These are phyloP conservation scores for Copidosoma floridanum DNA, from an alignment of 1,140 invertebrate genomes.

Conservation along the genomic window DNA sequence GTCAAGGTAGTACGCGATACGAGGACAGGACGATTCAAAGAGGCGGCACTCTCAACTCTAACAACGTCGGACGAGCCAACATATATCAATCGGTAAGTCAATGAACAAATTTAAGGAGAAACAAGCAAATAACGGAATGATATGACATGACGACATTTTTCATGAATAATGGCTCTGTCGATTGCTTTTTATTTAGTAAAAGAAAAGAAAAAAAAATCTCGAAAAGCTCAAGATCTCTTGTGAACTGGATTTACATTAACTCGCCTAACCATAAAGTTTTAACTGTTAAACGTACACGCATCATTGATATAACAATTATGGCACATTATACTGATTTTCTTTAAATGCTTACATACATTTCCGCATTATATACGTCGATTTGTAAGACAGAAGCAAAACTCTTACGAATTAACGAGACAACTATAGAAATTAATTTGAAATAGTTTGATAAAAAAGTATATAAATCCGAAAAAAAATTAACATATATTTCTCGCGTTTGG, in stretches of 20 bases:
- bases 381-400: conserved; percentile 3
- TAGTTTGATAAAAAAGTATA: no score
- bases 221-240: no score
- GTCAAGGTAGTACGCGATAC: conserved; percentile 88
- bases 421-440: conserved; percentile 27
- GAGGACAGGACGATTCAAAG: conserved; percentile 85
- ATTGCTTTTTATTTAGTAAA: background rate
- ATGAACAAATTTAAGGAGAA: conserved; percentile 18
- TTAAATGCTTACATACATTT: no score
- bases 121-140: background rate
- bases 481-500: no score
- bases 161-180: background rate
- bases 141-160: no score
- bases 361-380: no score
- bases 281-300: no score
- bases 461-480: no score
- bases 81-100: conserved; percentile 54
- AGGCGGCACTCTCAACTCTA: conserved; percentile 60
- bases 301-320: no score
- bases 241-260: no score
- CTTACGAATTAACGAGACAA: conserved; percentile 18
- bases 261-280: conserved; percentile 19
- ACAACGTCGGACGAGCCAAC: conserved; percentile 54
- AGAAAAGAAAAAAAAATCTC: no score
- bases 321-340: no score